Evolutionary conservation across 2,797 vertebrate genomes (phyloP).

Genomic region (Hirundo rustica): DNA sequence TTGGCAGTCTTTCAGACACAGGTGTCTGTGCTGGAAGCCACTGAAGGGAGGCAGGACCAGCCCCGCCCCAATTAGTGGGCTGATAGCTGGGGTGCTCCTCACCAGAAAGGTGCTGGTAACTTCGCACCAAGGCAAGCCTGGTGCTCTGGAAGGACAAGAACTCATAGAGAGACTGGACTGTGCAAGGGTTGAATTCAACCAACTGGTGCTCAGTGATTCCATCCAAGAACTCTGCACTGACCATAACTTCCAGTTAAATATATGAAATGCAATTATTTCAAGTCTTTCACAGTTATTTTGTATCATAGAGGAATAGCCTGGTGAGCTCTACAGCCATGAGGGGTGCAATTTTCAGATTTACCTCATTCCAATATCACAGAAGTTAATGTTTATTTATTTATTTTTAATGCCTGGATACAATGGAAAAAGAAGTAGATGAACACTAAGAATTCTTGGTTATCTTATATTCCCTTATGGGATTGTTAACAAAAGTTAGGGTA

Average conservation of each 20-base stretch:
- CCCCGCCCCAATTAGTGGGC: not conserved
- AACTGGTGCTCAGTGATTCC: not conserved
- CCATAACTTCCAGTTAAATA: not conserved
- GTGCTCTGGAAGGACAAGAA: not conserved
- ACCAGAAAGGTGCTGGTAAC: no score
- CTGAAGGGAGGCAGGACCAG: not conserved
- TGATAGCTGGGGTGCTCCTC: not conserved
- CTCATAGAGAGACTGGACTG: not conserved
- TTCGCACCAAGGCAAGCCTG: not conserved
- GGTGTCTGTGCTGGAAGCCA: not conserved
- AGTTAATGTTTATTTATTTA: not conserved
- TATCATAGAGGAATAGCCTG: not conserved
- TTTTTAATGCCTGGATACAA: not conserved
- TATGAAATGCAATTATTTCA: not conserved
- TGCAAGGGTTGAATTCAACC: not conserved
- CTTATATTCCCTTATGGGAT: not conserved
- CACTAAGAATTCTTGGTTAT: not conserved
- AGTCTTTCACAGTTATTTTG: not conserved
- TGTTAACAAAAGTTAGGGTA: not conserved
- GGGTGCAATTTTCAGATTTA: not conserved
- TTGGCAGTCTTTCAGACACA: not conserved
- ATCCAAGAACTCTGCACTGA: not conserved
- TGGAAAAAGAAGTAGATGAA: not conserved
- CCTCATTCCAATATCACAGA: not conserved
- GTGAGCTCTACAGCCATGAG: not conserved